Evolutionary conservation across 1,140 invertebrate genomes (phyloP), one percentile per base, ranked within the genome.

Genomic region (Drosophila orena): DNA sequence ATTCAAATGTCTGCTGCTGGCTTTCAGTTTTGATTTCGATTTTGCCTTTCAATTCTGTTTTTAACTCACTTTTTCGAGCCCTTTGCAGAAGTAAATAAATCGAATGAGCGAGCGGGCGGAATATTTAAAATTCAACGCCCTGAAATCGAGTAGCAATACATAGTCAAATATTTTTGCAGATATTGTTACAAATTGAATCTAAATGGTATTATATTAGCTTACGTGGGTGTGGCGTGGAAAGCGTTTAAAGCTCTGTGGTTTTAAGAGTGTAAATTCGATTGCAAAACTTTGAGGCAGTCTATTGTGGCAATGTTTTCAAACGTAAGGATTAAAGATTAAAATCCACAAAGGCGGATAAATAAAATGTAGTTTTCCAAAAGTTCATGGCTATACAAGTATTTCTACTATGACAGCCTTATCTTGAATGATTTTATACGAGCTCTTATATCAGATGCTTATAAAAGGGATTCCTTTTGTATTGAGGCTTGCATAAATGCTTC

Each of bases 11-110:
- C 65, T 71, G 43, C 43, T 49, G 35, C 37, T 37, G 46, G 60
- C 35, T 77, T 66, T 62, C 53, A 54, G 54, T 58, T 71, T 35
- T 77, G 57, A 72, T 50, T 78, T 69, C 40, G 46, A 42, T 47
- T 43, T 37, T 47, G 50, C 47, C 58, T 55, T 53, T 78, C 40
- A 40, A 53, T 72, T 72, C 20, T 22, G 27, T 20, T 59, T 43
- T 34, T n/a, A 46, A 40, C 11, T 40, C 24, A 47, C 53, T 73
- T 73, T 71, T 17, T 12, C 22, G 10, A 44, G 34, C 55, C 34
- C 59, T 72, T 60, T 59, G 46, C 10, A 0, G 17, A 37, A 59
- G 34, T 59, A 71, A 71, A 72, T 71, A 72, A 72, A 72, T 72
- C 47, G 54, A 60, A 60, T 72, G 52, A 72, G 54, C 66, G 52